Evolutionary conservation across 53 echinoderm and acorn worm genomes (phyloP).

Genomic region (Arbacia lixula): DNA sequence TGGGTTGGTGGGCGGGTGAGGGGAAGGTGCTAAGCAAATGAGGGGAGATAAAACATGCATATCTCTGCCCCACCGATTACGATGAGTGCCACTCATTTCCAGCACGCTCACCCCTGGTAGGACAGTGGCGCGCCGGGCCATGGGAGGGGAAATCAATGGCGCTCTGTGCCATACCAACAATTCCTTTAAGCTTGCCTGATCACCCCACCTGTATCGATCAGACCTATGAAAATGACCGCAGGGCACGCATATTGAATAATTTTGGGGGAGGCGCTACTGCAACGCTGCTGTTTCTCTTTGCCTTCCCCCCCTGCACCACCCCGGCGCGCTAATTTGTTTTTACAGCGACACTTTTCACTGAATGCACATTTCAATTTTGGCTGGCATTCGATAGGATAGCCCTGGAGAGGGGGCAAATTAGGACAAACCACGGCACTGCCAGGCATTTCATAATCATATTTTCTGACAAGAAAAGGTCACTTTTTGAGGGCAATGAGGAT

Average conservation of each 20-base stretch:
- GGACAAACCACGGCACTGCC: not conserved
- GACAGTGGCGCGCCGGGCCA: too few relatives aligned
- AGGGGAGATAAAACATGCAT: slow-evolving; percentile 42
- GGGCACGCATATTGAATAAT: slow-evolving; percentile 49
- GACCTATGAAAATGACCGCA: slow-evolving; percentile 44
- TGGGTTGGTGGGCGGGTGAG: too few relatives aligned
- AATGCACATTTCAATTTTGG: slow-evolving; percentile 50
- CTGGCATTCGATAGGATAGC: not conserved
- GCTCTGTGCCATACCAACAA: slow-evolving; percentile 56
- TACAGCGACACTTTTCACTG: slow-evolving; percentile 38
- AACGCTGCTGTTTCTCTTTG: slow-evolving; percentile 32
- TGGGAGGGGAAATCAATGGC: slow-evolving; percentile 33
- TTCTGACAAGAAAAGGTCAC: not conserved
- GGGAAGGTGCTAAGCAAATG: slow-evolving; percentile 44
- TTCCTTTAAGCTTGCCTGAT: slow-evolving; percentile 59
- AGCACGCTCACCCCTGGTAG: too few relatives aligned
- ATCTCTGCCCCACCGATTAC: slow-evolving; percentile 45
- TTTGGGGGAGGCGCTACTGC: slow-evolving; percentile 39
- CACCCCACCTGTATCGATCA: slow-evolving; percentile 47
- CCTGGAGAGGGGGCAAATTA: not conserved
- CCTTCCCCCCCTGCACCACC: slow-evolving; percentile 30
- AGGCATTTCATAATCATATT: slow-evolving; percentile 5
- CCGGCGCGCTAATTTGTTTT: slow-evolving; percentile 40
- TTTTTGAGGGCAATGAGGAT: too few relatives aligned
- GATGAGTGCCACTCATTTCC: slow-evolving; percentile 47